Evolutionary conservation across 2,113 vertebrate species (phyloP), one percentile per base, ranked within the genome.

Genomic region (Pantherophis guttatus): DNA sequence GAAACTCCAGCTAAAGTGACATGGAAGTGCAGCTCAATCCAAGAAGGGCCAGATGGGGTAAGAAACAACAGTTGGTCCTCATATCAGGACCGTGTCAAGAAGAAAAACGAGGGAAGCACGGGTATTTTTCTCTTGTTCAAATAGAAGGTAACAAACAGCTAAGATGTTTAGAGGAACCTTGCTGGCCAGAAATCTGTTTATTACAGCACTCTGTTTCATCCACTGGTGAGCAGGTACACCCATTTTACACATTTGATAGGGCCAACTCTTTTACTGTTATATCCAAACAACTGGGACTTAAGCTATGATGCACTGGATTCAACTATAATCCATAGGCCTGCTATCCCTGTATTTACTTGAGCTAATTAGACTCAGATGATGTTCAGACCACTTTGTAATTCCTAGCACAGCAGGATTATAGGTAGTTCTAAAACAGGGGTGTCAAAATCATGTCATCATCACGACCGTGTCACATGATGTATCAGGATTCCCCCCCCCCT

Each of bases 1-100:
- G 86, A 92, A 90, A 93, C 93, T 39, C 93, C 91, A 70, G 59
- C 94, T 85, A 95, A 94, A 86, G 81, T 92, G 5, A 96, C 96
- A 94, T 62, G 89, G 29, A 95, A 95, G n/a, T 91, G 65, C 81
- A 96, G 75, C 86, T 94, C 89, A 21, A 91, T 15, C 70, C 57
- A 91, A 33, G 90, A 91, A 62, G 59, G 92, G 50, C 48, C 93
- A 44, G 50, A 91, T 62, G 86, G 89, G 54, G 94, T 95, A 92
- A 89, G 90, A 88, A 52, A 8, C 19, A 54, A 5, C 48, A 88
- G 24, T 21, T 39, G 19, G 21, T 5, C 29, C 62, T 58, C 15
- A 19, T 1, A 15, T 88, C 62, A 91, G 3, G 23, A 48, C 44
- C 21, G 50, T 33, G 11, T 85, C 7, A 57, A 58, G 17, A 86